Conservation (phyloP, 2,888 invertebrate species). For the Lithophane semibrunnea region DNA sequence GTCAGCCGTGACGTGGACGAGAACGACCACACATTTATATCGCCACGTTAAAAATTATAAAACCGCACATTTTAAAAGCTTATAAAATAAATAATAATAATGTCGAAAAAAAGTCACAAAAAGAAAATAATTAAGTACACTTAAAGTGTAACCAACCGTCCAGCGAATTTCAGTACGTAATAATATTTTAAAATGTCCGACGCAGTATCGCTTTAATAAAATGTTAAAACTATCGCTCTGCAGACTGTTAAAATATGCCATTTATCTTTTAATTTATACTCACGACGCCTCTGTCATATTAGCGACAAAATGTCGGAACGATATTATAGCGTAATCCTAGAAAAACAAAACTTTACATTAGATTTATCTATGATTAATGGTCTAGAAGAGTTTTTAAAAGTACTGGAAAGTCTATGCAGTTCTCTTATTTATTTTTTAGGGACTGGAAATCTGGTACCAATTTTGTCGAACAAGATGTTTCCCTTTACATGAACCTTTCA, state of each 20-base stretch:
- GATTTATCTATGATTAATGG: not conserved
- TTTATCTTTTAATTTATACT: conserved; percentile 11
- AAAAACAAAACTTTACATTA: conserved; percentile 23
- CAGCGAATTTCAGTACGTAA: not conserved
- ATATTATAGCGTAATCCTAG: conserved; percentile 26
- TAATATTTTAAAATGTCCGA: conserved; percentile 47
- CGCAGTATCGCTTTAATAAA: conserved; percentile 40
- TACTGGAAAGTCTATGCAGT: not conserved
- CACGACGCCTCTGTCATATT: conserved; percentile 44
- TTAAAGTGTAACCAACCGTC: not conserved
- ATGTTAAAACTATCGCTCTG: conserved; percentile 31
- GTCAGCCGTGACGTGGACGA: no score
- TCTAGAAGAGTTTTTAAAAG: not conserved
- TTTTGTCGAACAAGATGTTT: not conserved
- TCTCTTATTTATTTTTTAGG: no score
- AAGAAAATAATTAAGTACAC: not conserved
- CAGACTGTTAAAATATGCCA: conserved; percentile 24
- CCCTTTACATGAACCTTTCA: no score
- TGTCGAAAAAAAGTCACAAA: not conserved
- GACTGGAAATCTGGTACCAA: no score
- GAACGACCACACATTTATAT: not conserved
- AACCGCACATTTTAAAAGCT: not conserved
- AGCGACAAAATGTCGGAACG: conserved; percentile 33
- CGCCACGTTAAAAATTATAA: not conserved
- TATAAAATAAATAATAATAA: conserved; percentile 29